phyloP scores from a whole-genome alignment of 2,113 vertebrate species.

The Engraulis encrasicolus region DNA sequence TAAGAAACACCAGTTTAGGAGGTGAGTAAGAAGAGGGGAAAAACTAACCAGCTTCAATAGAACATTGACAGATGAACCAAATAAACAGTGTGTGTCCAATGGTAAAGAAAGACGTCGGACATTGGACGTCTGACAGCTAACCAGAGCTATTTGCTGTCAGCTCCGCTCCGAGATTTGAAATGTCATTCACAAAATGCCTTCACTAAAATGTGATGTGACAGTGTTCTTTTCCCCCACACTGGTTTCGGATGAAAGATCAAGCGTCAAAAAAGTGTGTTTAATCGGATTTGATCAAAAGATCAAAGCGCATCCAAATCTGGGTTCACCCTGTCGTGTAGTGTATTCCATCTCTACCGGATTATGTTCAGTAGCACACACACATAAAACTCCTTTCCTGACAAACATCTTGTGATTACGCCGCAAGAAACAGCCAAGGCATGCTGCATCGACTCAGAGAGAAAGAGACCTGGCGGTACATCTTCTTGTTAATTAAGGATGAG shows the following conservation, averaged over 20 bases:
- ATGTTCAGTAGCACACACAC: too few species aligned
- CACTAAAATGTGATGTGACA: background rate
- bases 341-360: background rate
- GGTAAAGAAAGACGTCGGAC: background rate
- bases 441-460: conserved; percentile 37
- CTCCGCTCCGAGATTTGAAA: background rate
- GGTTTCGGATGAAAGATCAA: background rate
- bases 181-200: background rate
- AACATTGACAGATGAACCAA: too few species aligned
- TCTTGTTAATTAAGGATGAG: conserved; percentile 44
- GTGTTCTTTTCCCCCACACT: background rate
- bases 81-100: background rate
- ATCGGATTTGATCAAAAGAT: conserved; percentile 23
- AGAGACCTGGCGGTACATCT: conserved; percentile 49
- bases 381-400: conserved; percentile 14
- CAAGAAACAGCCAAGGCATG: conserved; percentile 39
- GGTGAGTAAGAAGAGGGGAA: background rate
- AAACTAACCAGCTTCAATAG: background rate
- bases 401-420: conserved; percentile 23
- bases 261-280: background rate
- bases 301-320: conserved; percentile 10
- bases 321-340: background rate
- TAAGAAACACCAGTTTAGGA: too few species aligned
- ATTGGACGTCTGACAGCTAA: background rate
- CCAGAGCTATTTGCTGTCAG: background rate